Percentiles rank a stretch among this genome's conserved stretches.
Evolutionary conservation across 1,140 invertebrate genomes (phyloP).

Genomic region (Drosophila ficusphila): DNA sequence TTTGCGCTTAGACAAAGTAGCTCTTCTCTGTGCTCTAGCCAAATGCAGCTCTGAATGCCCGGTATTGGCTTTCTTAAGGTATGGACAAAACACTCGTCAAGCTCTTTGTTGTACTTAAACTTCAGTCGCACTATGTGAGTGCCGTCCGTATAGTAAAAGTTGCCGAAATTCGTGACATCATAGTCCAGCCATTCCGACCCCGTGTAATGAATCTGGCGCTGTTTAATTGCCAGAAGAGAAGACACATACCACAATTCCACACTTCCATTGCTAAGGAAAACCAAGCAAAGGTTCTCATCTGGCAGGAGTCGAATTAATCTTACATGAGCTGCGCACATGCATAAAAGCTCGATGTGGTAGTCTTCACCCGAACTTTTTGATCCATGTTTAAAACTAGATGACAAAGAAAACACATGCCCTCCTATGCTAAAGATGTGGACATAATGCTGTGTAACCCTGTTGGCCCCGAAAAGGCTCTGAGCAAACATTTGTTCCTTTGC

Average conservation of each 20-base stretch:
- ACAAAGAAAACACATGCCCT: conserved; percentile 58
- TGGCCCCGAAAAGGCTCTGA: conserved; percentile 42
- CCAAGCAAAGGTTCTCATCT: conserved; percentile 50
- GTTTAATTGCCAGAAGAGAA: conserved; percentile 34
- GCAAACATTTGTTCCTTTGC: conserved; percentile 56
- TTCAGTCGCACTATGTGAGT: conserved; percentile 58
- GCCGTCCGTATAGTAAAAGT: conserved; percentile 73
- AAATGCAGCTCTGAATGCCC: conserved; percentile 70
- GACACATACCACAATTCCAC: conserved; percentile 79
- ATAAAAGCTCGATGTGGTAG: conserved; percentile 62
- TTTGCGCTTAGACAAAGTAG: conserved; percentile 75
- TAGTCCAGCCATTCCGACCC: conserved; percentile 62
- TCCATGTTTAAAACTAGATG: background rate
- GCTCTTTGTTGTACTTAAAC: conserved; percentile 42
- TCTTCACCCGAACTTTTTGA: background rate
- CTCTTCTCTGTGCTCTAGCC: conserved; percentile 54
- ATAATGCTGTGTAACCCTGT: conserved; percentile 7
- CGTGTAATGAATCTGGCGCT: conserved; percentile 50
- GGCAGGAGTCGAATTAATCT: conserved; percentile 53
- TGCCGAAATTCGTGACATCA: conserved; percentile 46
- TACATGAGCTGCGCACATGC: conserved; percentile 54
- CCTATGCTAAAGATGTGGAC: conserved; percentile 62
- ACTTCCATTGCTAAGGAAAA: conserved; percentile 64
- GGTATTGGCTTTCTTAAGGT: conserved; percentile 39
- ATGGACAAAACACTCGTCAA: conserved; percentile 54